phyloP scores from a whole-genome alignment of 2,113 vertebrate species.

The Ameiurus melas region DNA sequence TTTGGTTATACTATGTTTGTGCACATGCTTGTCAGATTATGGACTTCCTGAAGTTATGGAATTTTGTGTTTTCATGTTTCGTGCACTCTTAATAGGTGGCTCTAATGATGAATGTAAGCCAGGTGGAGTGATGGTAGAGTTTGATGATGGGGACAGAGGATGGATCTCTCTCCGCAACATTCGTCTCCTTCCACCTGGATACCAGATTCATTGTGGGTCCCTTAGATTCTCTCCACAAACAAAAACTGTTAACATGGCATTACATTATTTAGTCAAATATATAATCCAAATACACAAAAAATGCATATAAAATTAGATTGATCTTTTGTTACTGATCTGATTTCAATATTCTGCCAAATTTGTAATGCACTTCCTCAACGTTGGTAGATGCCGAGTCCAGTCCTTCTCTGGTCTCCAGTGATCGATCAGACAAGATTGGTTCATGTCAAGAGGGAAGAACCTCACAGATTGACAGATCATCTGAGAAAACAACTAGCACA shows the following conservation, averaged over 20 bases:
- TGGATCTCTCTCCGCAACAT: conserved; percentile 90
- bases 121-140: conserved; percentile 89
- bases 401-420: conserved; percentile 74
- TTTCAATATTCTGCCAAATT: not conserved
- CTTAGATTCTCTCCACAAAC: conserved; percentile 4
- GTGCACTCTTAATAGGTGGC: conserved; percentile 60
- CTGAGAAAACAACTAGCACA: conserved; percentile 63
- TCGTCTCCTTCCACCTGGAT: conserved; percentile 89
- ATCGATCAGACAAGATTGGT: conserved; percentile 71
- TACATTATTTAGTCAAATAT: not conserved
- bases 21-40: not conserved
- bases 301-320: not conserved
- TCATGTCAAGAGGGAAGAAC: conserved; percentile 67
- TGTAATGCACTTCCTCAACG: not conserved
- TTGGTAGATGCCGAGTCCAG: conserved; percentile 81
- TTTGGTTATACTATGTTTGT: not conserved
- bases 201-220: conserved; percentile 90
- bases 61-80: not conserved
- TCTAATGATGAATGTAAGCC: conserved; percentile 81
- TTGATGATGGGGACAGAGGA: conserved; percentile 92
- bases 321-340: not conserved
- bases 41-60: not conserved
- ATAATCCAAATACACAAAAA: not conserved
- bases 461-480: conserved; percentile 68
- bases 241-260: not conserved